These are phyloP conservation scores for Dorcus hopei DNA, from an alignment of 2,888 invertebrate species.

Conservation along the genomic window DNA sequence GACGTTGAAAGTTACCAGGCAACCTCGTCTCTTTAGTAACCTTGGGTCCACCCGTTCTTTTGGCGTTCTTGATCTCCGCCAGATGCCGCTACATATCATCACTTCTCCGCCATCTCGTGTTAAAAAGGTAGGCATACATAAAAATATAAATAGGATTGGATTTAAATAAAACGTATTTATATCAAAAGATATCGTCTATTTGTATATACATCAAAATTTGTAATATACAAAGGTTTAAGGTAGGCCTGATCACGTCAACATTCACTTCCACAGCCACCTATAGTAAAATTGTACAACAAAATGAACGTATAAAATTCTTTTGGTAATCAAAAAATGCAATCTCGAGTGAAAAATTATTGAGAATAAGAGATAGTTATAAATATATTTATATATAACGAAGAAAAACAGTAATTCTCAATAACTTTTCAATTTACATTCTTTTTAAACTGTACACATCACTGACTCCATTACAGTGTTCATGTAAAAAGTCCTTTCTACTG, in stretches of 20 bases:
- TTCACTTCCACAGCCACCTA: constrained; percentile 18
- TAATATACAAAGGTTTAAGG: constrained; percentile 24
- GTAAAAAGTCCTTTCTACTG: neutral
- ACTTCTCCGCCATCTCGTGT: no score
- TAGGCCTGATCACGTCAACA: constrained; percentile 22
- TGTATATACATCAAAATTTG: constrained; percentile 26
- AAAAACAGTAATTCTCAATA: constrained; percentile 16
- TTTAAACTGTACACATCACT: constrained; percentile 6
- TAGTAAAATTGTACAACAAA: constrained; percentile 21
- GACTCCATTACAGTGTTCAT: neutral
- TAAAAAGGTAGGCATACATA: no score
- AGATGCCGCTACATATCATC: no score
- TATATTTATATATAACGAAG: constrained; percentile 10
- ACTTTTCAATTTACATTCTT: constrained; percentile 14
- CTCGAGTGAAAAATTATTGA: constrained; percentile 22
- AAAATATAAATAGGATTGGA: constrained; percentile 32
- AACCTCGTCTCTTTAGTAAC: no score
- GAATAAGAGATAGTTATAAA: constrained; percentile 10
- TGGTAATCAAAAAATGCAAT: constrained; percentile 22
- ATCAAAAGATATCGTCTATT: constrained; percentile 12
- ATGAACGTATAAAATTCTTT: constrained; percentile 18
- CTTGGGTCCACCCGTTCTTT: no score
- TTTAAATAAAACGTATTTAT: neutral
- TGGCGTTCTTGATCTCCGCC: no score
- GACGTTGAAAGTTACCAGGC: no score